phyloP scores from a whole-genome alignment of 1,140 invertebrate species.

The Dolichoris vasculosae region DNA sequence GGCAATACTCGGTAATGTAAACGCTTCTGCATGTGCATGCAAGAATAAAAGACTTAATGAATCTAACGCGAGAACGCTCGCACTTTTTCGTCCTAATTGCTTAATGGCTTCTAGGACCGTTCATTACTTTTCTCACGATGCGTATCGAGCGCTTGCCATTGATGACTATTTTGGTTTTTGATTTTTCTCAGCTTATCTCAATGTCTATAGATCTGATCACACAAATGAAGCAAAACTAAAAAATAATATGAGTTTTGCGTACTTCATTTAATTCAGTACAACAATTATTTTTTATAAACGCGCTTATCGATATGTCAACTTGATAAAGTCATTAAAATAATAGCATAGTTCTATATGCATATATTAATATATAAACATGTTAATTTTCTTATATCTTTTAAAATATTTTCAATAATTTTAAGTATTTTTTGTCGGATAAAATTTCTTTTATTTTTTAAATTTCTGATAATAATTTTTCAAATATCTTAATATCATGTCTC shows the following conservation, averaged over 20 bases:
- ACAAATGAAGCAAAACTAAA: no score
- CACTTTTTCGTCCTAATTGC: conserved; percentile 55
- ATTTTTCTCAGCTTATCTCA: background rate
- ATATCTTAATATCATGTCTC: no score
- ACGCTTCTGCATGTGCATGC: background rate
- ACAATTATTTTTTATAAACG: background rate
- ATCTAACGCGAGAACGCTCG: background rate
- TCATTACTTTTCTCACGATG: conserved; percentile 47
- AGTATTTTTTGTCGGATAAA: no score
- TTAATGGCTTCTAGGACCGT: conserved; percentile 50
- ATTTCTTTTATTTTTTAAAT: no score
- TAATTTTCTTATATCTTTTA: no score
- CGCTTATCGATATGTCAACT: background rate
- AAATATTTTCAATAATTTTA: no score
- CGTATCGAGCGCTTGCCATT: background rate
- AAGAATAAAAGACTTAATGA: background rate
- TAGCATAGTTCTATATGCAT: background rate
- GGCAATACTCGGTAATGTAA: background rate
- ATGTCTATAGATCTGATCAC: background rate
- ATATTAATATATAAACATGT: no score
- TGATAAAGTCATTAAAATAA: background rate
- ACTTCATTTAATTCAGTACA: background rate
- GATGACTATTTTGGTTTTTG: background rate
- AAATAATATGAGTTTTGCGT: background rate
- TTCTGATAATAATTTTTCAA: no score